A percentile compares a stretch with the other conserved stretches of the same genome.
Evolutionary conservation across 1,140 invertebrate genomes (phyloP).

Genomic region (Stenopsyche tienmushanensis): DNA sequence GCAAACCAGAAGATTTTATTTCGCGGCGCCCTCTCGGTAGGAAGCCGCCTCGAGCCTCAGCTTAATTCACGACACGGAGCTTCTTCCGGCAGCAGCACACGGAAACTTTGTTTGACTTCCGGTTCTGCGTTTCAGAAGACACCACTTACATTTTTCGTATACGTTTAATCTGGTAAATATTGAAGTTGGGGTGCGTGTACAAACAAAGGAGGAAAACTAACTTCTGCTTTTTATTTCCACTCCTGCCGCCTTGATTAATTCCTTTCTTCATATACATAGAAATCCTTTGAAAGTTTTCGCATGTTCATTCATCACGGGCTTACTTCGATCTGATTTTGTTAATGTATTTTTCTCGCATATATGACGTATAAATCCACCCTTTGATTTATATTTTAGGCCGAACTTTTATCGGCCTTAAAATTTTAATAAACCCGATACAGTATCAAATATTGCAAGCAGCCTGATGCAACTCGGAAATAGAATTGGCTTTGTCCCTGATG

Average conservation of each 20-base stretch:
- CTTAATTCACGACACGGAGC: background rate
- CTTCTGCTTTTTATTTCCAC: no score
- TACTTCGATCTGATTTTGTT: no score
- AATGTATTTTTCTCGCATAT: no score
- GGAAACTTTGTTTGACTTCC: slow-evolving; percentile 3
- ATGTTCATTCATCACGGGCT: background rate
- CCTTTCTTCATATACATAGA: background rate
- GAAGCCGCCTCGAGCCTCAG: background rate
- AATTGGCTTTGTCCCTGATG: no score
- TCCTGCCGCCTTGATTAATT: background rate
- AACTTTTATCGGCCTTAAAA: no score
- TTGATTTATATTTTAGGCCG: no score
- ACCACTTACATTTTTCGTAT: slow-evolving; percentile 1
- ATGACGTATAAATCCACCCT: no score
- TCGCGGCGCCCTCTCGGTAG: background rate
- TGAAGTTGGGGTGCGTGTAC: slow-evolving; percentile 8
- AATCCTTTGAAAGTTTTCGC: background rate
- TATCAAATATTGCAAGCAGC: no score
- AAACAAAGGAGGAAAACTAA: slow-evolving; percentile 20
- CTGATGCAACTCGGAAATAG: no score
- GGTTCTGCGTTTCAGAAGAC: slow-evolving; percentile 3
- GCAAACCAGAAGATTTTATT: background rate
- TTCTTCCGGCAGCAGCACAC: background rate
- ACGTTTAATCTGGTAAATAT: slow-evolving; percentile 28
- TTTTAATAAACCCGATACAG: no score